Evolutionary conservation across 2,888 invertebrate genomes (phyloP).

Genomic region (Xylota sylvarum): DNA sequence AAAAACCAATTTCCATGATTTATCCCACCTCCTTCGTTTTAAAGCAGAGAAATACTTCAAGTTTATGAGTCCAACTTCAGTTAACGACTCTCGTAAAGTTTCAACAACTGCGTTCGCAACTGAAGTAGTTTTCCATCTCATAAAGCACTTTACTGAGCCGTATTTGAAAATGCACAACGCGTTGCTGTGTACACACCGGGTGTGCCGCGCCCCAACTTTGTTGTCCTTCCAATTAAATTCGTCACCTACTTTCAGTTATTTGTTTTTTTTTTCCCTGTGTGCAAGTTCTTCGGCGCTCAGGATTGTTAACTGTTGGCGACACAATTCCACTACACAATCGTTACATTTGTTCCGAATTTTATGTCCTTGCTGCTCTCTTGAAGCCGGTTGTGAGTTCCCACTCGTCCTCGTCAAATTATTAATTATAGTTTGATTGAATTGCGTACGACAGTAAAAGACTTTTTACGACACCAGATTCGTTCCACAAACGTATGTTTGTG

Average conservation of each 20-base stretch:
- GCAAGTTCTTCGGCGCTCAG: neutral
- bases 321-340: slow-evolving; percentile 26
- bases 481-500: neutral
- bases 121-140: slow-evolving; percentile 51
- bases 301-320: slow-evolving; percentile 17
- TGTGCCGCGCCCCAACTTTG: slow-evolving; percentile 3
- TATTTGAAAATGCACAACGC: slow-evolving; percentile 16
- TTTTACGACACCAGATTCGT: slow-evolving; percentile 18
- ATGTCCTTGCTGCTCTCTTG: neutral
- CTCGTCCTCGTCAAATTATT: slow-evolving; percentile 39
- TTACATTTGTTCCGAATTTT: slow-evolving; percentile 20
- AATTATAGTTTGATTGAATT: slow-evolving; percentile 63
- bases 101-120: slow-evolving; percentile 37
- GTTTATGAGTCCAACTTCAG: slow-evolving; percentile 50
- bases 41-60: neutral
- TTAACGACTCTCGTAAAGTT: slow-evolving; percentile 58
- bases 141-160: slow-evolving; percentile 27
- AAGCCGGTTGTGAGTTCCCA: neutral
- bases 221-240: slow-evolving; percentile 38
- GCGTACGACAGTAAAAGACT: slow-evolving; percentile 42
- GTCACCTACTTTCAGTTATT: slow-evolving; percentile 30
- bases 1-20: slow-evolving; percentile 19
- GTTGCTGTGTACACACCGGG: neutral
- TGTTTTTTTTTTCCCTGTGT: neutral
- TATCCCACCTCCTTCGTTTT: neutral